Base-by-base conservation (phyloP, 2,888 invertebrate species). In the Tipula vernalis region DNA sequence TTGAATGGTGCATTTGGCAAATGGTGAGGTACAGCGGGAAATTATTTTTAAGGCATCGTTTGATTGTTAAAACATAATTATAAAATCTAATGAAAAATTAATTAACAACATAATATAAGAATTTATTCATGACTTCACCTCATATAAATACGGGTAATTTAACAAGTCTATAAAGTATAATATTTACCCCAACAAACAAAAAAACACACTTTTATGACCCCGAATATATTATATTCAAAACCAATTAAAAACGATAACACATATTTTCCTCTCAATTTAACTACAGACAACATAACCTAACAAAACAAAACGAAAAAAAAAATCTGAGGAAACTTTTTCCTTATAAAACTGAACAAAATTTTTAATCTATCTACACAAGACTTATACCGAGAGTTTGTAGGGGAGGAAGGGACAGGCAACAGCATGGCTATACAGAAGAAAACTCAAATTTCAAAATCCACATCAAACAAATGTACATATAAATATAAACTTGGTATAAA, bases 201-300 rank as follows among this genome's bases (percentile, higher is more conserved):
- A 57, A 12, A 0, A 47, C 10, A 10, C 13, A 47, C 13, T 3
- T 51, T 28, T 71, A 71, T 71, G 51, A 71, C 28, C 71, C 28
- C 28, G 15, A 71, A 28, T 13, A 4, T 57, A 39, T 6, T 28
- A 8, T 71, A 71, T 28, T 8, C 28, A 71, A 71, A 71, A 71
- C 71, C 71, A 71, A 71, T 71, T 71, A 71, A 71, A 71, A 71
- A 71, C 28, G 28, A 28, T 28, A 71, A 18, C 71, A 71, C 18
- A 71, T 71, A 71, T 71, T 71, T 71, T 71, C 71, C 71, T 71
- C 71, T 71, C 71, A 71, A 71, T 71, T 71, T 71, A 71, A 71
- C 71, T 71, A 71, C 71, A 71, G 71, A 71, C 71, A 71, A 28
- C 71, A 71, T 71, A 71, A 71, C 71, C 71, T 28, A 71, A 28